Percentiles rank a stretch among this genome's conserved stretches.
Conservation (phyloP, 2,113 vertebrate genomes). For the Halichoerus grypus region DNA sequence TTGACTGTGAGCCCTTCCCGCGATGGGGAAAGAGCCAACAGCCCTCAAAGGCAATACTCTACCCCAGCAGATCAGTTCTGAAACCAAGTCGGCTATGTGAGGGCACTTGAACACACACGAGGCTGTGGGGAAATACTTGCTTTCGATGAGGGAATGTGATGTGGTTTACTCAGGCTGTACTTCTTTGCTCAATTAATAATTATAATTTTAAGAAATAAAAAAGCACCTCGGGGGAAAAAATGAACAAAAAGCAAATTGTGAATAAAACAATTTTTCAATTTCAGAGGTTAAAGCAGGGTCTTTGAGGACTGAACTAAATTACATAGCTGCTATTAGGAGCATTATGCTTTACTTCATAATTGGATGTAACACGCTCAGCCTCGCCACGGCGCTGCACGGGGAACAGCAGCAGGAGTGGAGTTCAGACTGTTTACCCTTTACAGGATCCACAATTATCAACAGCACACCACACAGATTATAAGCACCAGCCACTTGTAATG, state of each 20-base stretch:
- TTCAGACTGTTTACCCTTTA: slow-evolving; percentile 92
- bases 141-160: slow-evolving; percentile 81
- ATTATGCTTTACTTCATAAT: slow-evolving; percentile 90
- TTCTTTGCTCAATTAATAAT: slow-evolving; percentile 88
- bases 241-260: slow-evolving; percentile 88
- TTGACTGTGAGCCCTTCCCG: slow-evolving; percentile 52
- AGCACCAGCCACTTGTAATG: slow-evolving; percentile 90
- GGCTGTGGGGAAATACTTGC: slow-evolving; percentile 85
- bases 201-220: slow-evolving; percentile 87
- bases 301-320: slow-evolving; percentile 89
- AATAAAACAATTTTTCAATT: slow-evolving; percentile 92
- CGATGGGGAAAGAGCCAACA: slow-evolving; percentile 59
- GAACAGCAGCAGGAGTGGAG: slow-evolving; percentile 87
- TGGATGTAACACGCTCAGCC: slow-evolving; percentile 89
- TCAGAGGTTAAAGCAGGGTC: slow-evolving; percentile 87
- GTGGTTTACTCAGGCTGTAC: slow-evolving; percentile 80
- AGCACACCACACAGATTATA: slow-evolving; percentile 89
- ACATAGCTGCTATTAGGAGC: slow-evolving; percentile 89
- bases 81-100: slow-evolving; percentile 81
- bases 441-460: slow-evolving; percentile 91
- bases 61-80: slow-evolving; percentile 77
- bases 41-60: slow-evolving; percentile 77
- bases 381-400: slow-evolving; percentile 72
- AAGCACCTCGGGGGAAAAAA: slow-evolving; percentile 85
- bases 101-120: slow-evolving; percentile 84